Evolutionary conservation across 2,797 vertebrate species (phyloP).

Genomic region (Allobates femoralis): DNA sequence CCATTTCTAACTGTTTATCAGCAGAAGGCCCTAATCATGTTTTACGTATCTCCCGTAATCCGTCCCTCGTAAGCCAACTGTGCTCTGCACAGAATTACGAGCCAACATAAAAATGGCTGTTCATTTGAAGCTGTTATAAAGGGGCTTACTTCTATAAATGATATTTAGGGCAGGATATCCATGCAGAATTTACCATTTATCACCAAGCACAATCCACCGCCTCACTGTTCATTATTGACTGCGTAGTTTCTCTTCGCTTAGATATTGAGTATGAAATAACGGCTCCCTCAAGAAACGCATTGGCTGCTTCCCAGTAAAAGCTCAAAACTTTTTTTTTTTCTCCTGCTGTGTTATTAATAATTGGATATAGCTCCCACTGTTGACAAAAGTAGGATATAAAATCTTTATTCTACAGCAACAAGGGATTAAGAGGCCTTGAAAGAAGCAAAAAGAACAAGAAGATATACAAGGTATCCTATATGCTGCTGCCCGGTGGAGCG

Average conservation of each 20-base stretch:
- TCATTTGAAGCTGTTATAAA: constrained; percentile 20
- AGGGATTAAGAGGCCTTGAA: constrained; percentile 37
- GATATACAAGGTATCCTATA: constrained; percentile 5
- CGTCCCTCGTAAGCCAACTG: background rate
- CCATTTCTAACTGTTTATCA: background rate
- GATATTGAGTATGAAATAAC: constrained; percentile 60
- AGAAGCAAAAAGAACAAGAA: constrained; percentile 3
- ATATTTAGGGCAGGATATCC: constrained; percentile 33
- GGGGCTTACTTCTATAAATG: constrained; percentile 28
- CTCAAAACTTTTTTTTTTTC: constrained; percentile 46
- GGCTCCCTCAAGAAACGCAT: constrained; percentile 51
- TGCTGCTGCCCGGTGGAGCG: background rate
- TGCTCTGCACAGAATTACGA: background rate
- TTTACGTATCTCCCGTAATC: background rate
- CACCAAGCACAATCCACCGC: constrained; percentile 32
- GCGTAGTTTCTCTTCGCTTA: constrained; percentile 50
- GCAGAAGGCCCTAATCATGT: background rate
- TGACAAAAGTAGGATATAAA: constrained; percentile 60
- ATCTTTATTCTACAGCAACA: constrained; percentile 57
- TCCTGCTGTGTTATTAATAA: constrained; percentile 64
- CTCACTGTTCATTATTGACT: constrained; percentile 55
- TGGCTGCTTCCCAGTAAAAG: constrained; percentile 61
- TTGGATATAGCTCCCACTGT: constrained; percentile 60
- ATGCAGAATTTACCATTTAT: constrained; percentile 49
- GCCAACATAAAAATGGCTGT: background rate